phyloP scores from a whole-genome alignment of 2,888 invertebrate species.

The Liopterus haemorrhoidalis region DNA sequence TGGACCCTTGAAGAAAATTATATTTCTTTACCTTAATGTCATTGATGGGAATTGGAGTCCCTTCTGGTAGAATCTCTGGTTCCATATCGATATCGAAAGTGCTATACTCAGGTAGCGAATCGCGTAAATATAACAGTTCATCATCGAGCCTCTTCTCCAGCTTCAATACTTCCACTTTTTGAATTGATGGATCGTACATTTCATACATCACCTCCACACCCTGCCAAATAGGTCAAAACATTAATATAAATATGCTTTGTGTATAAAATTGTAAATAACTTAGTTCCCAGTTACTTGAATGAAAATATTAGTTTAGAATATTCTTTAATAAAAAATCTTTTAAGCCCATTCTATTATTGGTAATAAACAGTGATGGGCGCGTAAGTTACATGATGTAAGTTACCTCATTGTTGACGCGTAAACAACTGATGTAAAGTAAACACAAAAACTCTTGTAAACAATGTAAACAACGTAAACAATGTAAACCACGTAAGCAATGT shows the following conservation, averaged over 20 bases:
- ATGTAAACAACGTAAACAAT: too few relatives aligned
- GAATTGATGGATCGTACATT: slow-evolving; percentile 89
- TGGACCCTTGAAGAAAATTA: slow-evolving; percentile 7
- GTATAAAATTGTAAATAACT: background rate
- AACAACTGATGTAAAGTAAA: too few relatives aligned
- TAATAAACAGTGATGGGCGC: too few relatives aligned
- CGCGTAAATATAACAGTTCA: slow-evolving; percentile 79
- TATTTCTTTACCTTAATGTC: slow-evolving; percentile 53
- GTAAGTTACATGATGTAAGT: too few relatives aligned
- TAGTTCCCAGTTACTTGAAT: too few relatives aligned
- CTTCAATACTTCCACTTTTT: slow-evolving; percentile 81
- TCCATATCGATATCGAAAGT: slow-evolving; percentile 92
- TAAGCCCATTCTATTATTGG: too few relatives aligned
- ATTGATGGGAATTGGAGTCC: slow-evolving; percentile 73
- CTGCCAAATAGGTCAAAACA: slow-evolving; percentile 35
- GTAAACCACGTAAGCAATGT: too few relatives aligned
- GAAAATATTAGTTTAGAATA: too few relatives aligned
- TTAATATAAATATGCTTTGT: background rate
- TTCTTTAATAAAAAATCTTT: too few relatives aligned
- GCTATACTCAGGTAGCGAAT: slow-evolving; percentile 85
- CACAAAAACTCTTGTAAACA: too few relatives aligned
- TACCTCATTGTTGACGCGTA: too few relatives aligned
- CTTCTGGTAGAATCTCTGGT: slow-evolving; percentile 70
- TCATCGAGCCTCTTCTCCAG: slow-evolving; percentile 91
- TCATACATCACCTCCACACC: slow-evolving; percentile 69